Conservation (phyloP, 2,888 invertebrate species). For the Torymus aiolomorphi region DNA sequence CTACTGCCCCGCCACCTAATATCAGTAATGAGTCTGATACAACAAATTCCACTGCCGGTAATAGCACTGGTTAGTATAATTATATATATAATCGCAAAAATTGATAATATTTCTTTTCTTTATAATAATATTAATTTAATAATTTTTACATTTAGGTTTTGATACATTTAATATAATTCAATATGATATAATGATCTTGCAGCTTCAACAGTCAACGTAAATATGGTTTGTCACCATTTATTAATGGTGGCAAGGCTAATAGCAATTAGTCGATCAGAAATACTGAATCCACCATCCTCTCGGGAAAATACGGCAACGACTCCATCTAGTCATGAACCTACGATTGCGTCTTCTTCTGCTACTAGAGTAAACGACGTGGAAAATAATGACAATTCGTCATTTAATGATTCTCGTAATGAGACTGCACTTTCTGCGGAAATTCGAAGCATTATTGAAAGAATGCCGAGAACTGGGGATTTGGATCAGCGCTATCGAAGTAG, state of each 20-base stretch:
- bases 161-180: too few species aligned
- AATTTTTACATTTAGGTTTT: too few species aligned
- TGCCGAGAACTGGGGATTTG: conserved; percentile 54
- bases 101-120: not conserved
- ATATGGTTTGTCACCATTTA: too few species aligned
- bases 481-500: conserved; percentile 47
- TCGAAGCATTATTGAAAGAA: conserved; percentile 64
- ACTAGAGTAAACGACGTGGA: conserved; percentile 9
- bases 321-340: conserved; percentile 6
- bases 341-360: not conserved
- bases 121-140: too few species aligned
- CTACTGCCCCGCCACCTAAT: not conserved
- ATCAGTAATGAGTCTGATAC: not conserved
- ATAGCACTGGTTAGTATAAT: not conserved
- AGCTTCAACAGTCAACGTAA: too few species aligned
- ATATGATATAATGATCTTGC: too few species aligned
- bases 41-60: not conserved
- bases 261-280: too few species aligned
- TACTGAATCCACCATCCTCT: too few species aligned
- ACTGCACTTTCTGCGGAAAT: conserved; percentile 62
- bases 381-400: conserved; percentile 14
- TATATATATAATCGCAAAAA: not conserved
- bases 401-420: conserved; percentile 41
- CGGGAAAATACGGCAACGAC: too few species aligned
- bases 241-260: too few species aligned